phyloP scores from a whole-genome alignment of 2,113 vertebrate genomes.

The Elephas maximus region DNA sequence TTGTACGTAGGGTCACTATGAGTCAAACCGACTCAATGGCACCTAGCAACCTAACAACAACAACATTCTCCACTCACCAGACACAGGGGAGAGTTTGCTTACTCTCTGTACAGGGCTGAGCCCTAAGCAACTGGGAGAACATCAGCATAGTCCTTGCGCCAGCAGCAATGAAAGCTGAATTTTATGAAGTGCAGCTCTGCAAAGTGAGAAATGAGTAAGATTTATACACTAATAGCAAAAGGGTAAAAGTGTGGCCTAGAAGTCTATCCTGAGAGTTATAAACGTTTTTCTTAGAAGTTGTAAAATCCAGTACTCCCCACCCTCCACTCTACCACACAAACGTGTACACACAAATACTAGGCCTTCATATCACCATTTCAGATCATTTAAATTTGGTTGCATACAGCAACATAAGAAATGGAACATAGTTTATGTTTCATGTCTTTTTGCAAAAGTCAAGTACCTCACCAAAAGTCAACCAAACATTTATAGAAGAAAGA shows the following conservation, averaged over 20 bases:
- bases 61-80: neutral
- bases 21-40: no score
- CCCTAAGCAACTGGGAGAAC: neutral
- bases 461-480: neutral
- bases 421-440: neutral
- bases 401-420: neutral
- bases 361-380: neutral
- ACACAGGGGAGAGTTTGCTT: neutral
- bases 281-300: neutral
- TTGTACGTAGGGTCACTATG: no score
- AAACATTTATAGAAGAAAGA: neutral
- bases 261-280: neutral
- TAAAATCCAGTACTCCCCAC: neutral
- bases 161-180: neutral
- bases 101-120: neutral
- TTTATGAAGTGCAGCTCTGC: neutral
- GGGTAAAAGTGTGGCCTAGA: neutral
- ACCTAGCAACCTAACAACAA: no score
- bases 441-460: neutral
- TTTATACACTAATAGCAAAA: neutral
- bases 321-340: no score
- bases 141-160: neutral
- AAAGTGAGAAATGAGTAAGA: neutral
- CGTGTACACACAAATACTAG: neutral
- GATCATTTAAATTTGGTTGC: neutral